A percentile compares a stretch with the other conserved stretches of the same genome.
phyloP scores from a whole-genome alignment of 2,797 vertebrate genomes.

The Pampus argenteus region DNA sequence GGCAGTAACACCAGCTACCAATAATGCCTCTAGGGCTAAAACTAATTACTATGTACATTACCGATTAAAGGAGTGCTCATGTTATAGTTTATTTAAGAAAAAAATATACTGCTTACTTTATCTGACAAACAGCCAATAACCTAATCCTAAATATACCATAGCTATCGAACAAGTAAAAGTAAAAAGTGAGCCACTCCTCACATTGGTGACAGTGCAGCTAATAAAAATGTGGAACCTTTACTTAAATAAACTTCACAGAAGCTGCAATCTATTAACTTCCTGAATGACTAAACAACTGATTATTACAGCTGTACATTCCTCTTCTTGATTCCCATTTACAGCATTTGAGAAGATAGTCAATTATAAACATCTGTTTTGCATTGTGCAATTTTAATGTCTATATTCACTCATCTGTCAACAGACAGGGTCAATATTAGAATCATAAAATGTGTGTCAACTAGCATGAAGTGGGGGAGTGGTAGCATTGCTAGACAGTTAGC shows the following conservation, averaged over 20 bases:
- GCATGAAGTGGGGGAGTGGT: neutral
- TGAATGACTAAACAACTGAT: slow-evolving; percentile 8
- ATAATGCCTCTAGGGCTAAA: neutral
- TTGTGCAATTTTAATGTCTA: slow-evolving; percentile 30
- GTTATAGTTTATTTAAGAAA: neutral
- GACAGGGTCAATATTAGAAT: slow-evolving; percentile 1
- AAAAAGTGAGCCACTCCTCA: too few species aligned
- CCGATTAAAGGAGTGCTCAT: too few species aligned
- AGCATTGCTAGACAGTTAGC: neutral
- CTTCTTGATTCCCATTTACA: neutral
- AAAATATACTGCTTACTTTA: neutral
- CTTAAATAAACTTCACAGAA: slow-evolving; percentile 8
- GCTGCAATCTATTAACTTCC: slow-evolving; percentile 23
- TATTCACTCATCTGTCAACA: slow-evolving; percentile 8
- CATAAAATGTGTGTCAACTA: neutral
- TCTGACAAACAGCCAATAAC: neutral
- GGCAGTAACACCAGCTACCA: neutral
- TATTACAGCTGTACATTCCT: slow-evolving; percentile 8
- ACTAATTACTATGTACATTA: neutral
- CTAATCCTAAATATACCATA: too few species aligned
- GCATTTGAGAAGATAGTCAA: slow-evolving; percentile 25
- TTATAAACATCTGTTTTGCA: slow-evolving; percentile 48
- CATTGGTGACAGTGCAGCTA: neutral
- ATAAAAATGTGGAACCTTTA: neutral
- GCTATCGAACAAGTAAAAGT: too few species aligned